Conservation (phyloP, 2,113 vertebrate genomes). For the Tapirus terrestris region DNA sequence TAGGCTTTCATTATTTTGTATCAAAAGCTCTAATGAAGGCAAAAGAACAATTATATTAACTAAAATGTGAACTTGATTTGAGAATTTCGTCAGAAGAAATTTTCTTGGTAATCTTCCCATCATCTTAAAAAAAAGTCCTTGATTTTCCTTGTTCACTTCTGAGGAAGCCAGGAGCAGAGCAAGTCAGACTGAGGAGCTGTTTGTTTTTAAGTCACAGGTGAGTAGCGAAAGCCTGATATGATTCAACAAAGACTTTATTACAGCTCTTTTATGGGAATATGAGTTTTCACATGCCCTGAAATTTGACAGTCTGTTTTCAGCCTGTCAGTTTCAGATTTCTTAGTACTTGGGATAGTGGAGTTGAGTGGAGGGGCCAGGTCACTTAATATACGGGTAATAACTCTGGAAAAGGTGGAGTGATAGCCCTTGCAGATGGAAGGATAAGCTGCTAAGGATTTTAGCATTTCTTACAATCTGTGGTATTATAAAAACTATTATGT, state of each 20-base stretch:
- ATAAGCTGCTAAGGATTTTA: not conserved
- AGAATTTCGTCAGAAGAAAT: slow-evolving; percentile 40
- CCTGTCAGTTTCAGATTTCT: slow-evolving; percentile 17
- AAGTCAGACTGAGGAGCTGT: not conserved
- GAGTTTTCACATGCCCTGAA: slow-evolving; percentile 24
- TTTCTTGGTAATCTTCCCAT: slow-evolving; percentile 46
- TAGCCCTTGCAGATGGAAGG: not conserved
- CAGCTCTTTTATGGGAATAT: not conserved
- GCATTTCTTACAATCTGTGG: not conserved
- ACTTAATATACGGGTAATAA: not conserved
- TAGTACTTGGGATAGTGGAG: not conserved
- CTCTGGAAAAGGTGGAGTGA: not conserved
- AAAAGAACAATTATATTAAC: slow-evolving; percentile 9
- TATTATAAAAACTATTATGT: not conserved
- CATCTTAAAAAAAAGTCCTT: not conserved
- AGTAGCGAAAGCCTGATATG: not conserved
- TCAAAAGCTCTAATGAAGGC: not conserved
- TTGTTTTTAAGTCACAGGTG: slow-evolving; percentile 34
- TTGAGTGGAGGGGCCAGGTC: not conserved
- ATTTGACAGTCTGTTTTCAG: slow-evolving; percentile 21
- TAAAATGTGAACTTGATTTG: slow-evolving; percentile 16
- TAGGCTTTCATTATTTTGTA: not conserved
- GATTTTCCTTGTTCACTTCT: slow-evolving; percentile 34
- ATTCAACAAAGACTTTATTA: slow-evolving; percentile 21
- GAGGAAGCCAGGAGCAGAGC: not conserved